These are phyloP conservation scores for Platynereis dumerilii DNA, from an alignment of 2,888 invertebrate species.

Conservation along the genomic window DNA sequence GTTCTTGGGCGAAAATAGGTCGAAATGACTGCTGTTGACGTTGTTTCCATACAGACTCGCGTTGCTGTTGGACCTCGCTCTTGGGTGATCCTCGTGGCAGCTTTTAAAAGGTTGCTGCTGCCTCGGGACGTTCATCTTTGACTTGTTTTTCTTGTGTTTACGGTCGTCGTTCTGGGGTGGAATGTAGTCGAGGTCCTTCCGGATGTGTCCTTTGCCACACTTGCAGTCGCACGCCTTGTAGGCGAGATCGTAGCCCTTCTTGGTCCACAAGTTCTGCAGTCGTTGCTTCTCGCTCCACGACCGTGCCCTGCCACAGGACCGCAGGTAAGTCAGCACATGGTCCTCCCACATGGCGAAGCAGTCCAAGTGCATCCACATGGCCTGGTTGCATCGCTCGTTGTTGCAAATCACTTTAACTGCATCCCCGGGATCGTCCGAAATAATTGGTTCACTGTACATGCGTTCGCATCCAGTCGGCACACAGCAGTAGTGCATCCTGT, in stretches of 20 bases:
- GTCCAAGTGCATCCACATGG: constrained; percentile 93
- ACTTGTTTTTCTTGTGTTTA: constrained; percentile 23
- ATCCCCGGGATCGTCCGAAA: constrained; percentile 53
- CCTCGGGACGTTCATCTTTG: neutral
- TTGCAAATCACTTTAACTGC: constrained; percentile 91
- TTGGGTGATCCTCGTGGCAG: neutral
- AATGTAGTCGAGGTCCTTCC: constrained; percentile 93
- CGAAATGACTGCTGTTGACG: neutral
- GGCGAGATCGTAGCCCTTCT: constrained; percentile 95
- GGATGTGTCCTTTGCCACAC: constrained; percentile 89
- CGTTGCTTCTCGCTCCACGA: constrained; percentile 95
- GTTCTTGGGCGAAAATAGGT: neutral
- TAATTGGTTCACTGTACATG: constrained; percentile 28
- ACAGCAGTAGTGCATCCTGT: constrained; percentile 26
- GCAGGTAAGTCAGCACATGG: constrained; percentile 84
- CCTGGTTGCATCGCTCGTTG: constrained; percentile 87
- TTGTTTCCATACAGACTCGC: constrained; percentile 61
- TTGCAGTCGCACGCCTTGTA: constrained; percentile 87
- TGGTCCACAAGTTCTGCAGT: constrained; percentile 95
- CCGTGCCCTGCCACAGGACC: constrained; percentile 87
- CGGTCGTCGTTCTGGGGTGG: constrained; percentile 68
- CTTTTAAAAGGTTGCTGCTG: neutral
- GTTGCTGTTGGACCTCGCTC: constrained; percentile 64
- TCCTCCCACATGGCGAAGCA: constrained; percentile 96
- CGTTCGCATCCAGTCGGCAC: constrained; percentile 32